Conservation (phyloP, 1,140 invertebrate species). For the Bilobella aurantiaca region DNA sequence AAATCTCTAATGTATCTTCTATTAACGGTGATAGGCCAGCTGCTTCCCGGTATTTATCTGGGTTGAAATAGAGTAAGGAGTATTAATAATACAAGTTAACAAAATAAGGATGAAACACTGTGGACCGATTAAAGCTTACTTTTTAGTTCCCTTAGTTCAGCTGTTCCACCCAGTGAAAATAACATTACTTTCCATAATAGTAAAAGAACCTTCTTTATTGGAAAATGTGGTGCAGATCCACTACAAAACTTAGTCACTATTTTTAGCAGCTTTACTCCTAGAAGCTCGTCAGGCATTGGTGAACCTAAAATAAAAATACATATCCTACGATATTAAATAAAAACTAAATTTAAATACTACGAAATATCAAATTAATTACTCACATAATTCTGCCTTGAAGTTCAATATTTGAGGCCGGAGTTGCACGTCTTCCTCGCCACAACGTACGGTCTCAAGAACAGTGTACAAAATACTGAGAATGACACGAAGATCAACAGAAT, state of each 20-base stretch:
- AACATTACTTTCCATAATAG: constrained; percentile 90
- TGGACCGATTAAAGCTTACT: constrained; percentile 32
- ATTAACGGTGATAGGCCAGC: constrained; percentile 60
- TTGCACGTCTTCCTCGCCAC: constrained; percentile 54
- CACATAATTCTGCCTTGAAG: constrained; percentile 71
- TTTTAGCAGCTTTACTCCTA: constrained; percentile 76
- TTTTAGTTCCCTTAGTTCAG: constrained; percentile 65
- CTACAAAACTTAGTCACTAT: constrained; percentile 94
- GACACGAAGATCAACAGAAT: constrained; percentile 81
- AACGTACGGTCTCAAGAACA: constrained; percentile 76
- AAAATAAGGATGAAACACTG: no score
- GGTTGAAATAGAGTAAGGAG: constrained; percentile 10
- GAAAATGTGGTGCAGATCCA: constrained; percentile 86
- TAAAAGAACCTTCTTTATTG: constrained; percentile 94
- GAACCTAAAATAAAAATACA: constrained; percentile 33
- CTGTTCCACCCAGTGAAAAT: constrained; percentile 77
- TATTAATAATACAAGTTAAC: no score
- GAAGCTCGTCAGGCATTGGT: constrained; percentile 61
- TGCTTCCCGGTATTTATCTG: constrained; percentile 54
- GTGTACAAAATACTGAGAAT: constrained; percentile 88
- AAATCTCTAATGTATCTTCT: constrained; percentile 89
- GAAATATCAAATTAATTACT: constrained; percentile 1
- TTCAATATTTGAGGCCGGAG: constrained; percentile 58
- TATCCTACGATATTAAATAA: no score
- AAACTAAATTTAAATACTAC: background rate